Evolutionary conservation across 2,113 vertebrate species (phyloP).

Genomic region (Chloropsis cyanopogon): DNA sequence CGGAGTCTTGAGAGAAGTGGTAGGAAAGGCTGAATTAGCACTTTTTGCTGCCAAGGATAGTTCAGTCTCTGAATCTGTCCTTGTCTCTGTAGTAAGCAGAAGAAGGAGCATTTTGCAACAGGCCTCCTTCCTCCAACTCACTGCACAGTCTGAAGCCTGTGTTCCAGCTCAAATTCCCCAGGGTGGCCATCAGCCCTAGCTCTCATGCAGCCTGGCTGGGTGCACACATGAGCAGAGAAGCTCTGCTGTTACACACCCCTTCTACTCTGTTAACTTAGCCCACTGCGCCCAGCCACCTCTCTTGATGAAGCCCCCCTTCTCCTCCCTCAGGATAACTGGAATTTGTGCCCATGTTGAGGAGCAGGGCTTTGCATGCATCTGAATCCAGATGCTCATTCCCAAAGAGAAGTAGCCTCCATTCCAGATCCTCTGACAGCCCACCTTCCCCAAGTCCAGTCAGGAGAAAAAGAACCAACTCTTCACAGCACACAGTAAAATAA

Average conservation of each 20-base stretch:
- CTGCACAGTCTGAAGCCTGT: neutral
- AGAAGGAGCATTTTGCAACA: neutral
- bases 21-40: conserved; percentile 19
- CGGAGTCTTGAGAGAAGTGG: neutral
- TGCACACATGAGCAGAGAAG: fast-evolving
- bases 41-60: conserved; percentile 5
- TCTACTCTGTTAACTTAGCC: neutral
- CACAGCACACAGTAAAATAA: neutral
- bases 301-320: neutral
- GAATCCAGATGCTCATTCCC: neutral
- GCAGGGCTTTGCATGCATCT: neutral
- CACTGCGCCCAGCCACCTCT: neutral
- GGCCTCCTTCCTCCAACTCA: conserved; percentile 11
- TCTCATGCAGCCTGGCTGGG: fast-evolving
- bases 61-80: neutral
- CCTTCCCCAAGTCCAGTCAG: neutral
- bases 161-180: neutral
- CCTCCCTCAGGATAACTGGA: neutral
- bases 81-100: conserved; percentile 24
- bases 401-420: neutral
- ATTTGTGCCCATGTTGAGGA: neutral
- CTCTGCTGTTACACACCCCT: fast-evolving
- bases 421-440: neutral
- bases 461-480: neutral
- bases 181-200: neutral